Evolutionary conservation across 2,113 vertebrate genomes (phyloP).

Genomic region (Herpailurus yagouaroundi): DNA sequence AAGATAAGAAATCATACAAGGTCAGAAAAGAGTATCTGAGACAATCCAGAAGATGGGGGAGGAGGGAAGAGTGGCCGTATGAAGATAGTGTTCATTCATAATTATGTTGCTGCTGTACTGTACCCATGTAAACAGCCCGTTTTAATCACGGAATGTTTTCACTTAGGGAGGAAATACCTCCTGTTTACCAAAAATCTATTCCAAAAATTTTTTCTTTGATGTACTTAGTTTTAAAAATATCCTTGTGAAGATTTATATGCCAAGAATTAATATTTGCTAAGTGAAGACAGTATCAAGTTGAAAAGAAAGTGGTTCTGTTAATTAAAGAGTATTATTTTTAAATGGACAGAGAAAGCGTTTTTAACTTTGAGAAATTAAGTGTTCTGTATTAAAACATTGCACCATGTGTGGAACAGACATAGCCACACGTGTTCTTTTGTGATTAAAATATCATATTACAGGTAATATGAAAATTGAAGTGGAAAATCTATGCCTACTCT

Average conservation of each 20-base stretch:
- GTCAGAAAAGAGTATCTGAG: conserved; percentile 14
- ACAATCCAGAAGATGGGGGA: neutral
- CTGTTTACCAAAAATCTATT: neutral
- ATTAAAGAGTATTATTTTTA: neutral
- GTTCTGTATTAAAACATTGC: neutral
- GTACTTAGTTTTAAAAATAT: neutral
- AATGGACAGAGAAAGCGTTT: conserved; percentile 7
- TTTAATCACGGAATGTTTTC: conserved; percentile 1
- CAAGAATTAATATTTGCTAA: conserved; percentile 45
- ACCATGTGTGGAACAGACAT: neutral
- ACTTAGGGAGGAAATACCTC: conserved; percentile 30
- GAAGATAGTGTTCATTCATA: neutral
- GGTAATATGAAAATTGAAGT: neutral
- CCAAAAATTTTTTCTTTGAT: neutral
- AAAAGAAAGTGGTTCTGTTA: conserved; percentile 17
- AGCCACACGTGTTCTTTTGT: neutral
- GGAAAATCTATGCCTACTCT: neutral
- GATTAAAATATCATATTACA: conserved; percentile 35
- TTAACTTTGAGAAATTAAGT: neutral
- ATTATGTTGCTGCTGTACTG: neutral
- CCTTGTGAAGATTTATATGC: neutral
- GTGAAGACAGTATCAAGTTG: neutral
- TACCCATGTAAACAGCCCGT: neutral
- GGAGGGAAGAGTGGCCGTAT: neutral
- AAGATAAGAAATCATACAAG: conserved; percentile 10